Base-by-base conservation (phyloP, 2,113 vertebrate species). In the Prolemur simus region DNA sequence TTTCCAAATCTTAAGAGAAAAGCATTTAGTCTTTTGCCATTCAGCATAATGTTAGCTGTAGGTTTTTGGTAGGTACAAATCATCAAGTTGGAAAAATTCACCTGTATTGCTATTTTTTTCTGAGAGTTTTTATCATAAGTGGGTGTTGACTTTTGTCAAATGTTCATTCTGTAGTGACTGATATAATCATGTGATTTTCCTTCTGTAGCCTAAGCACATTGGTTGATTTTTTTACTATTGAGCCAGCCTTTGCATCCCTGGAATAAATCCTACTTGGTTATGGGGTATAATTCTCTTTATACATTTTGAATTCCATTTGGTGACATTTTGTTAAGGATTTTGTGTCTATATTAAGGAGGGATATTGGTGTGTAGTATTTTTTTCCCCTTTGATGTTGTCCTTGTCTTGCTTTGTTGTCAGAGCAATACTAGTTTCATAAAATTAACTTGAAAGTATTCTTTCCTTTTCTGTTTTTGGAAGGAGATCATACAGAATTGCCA, bases 251-350 rank as follows among this genome's bases (percentile, higher is more conserved):
- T 25, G 1, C 1, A 83, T 69, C 37, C 14, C 47, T 91, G 29
- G 47, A 73, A 93, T 95, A 71, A 90, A 73, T 29, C 3, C 23
- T n/a, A 73, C 47, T 73, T 83, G 39, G 18, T 77, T 66, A 37
- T 73, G 32, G 6, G 21, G 27, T 73, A 71, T 87, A 82, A 63
- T 76, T 64, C 11, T 77, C 11, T 58, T 56, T 69, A 56, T 58
- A 14, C 37, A 87, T 15, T n/a, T 63, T 71, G 8, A 37, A 52
- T 78, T 87, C 13, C 73, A 83, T 64, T 83, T 82, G 11, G 8
- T 49, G 54, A 93, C 29, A 87, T 87, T 78, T 86, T 78, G 29
- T 64, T 91, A 80, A 94, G 37, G 25, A 94, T 54, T 76, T 49
- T 82, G 25, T 58, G 18, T 56, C 14, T 92, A 63, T 47, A 42